A percentile compares a stretch with the other conserved stretches of the same genome.
Evolutionary conservation across 64 coral and sea anemone genomes (phyloP).

Genomic region (Porites australiensis): DNA sequence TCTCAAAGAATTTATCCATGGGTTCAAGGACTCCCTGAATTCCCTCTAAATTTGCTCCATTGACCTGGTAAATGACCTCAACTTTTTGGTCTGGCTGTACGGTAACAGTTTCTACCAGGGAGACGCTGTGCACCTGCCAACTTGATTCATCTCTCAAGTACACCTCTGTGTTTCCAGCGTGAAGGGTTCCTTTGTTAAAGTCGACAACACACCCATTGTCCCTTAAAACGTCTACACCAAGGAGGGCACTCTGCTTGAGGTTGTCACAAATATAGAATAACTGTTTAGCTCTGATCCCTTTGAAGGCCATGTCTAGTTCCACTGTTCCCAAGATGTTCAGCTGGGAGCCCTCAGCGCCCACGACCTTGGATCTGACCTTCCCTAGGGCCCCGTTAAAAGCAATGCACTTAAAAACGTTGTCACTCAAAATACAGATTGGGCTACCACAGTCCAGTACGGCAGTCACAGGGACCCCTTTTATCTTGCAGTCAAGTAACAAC

Average conservation of each 20-base stretch:
- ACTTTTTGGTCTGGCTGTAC: conserved; percentile 17
- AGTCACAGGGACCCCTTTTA: conserved; percentile 35
- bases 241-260: conserved; percentile 29
- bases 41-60: too few species aligned
- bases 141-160: conserved; percentile 30
- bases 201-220: conserved; percentile 19
- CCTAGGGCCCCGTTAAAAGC: neutral
- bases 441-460: conserved; percentile 68
- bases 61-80: too few species aligned
- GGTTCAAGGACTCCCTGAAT: neutral
- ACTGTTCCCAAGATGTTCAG: conserved; percentile 39
- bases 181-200: conserved; percentile 22
- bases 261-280: conserved; percentile 45
- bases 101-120: conserved; percentile 48
- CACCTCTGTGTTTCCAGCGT: conserved; percentile 9
- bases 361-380: neutral
- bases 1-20: conserved; percentile 24
- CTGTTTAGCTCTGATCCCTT: conserved; percentile 29
- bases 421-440: conserved; percentile 42
- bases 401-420: conserved; percentile 22
- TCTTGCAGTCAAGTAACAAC: conserved; percentile 33
- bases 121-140: conserved; percentile 51
- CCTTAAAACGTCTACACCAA: conserved; percentile 13
- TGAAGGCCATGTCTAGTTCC: conserved; percentile 20
- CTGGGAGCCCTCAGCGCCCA: neutral